These are phyloP conservation scores for Oligia latruncula DNA, from an alignment of 2,888 invertebrate species.

Conservation along the genomic window DNA sequence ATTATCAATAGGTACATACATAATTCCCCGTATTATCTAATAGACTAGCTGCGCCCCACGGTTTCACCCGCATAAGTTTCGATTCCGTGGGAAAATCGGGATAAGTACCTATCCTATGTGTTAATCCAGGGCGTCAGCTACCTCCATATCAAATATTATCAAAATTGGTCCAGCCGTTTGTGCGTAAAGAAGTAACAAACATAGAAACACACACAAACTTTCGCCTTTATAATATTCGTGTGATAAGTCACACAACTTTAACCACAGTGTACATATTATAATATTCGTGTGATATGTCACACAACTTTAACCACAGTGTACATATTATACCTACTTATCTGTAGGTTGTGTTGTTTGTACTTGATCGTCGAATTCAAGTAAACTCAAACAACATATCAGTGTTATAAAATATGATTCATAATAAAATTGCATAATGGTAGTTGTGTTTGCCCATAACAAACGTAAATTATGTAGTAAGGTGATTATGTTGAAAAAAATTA, in stretches of 20 bases:
- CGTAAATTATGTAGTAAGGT: too few relatives aligned
- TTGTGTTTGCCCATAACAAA: neutral
- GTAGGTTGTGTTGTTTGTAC: slow-evolving; percentile 1
- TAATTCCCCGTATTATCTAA: slow-evolving; percentile 18
- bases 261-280: neutral
- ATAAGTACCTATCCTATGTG: too few relatives aligned
- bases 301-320: slow-evolving; percentile 12
- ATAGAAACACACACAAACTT: too few relatives aligned
- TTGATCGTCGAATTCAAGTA: slow-evolving; percentile 8
- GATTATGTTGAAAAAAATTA: too few relatives aligned
- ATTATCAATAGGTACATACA: neutral
- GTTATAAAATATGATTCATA: neutral
- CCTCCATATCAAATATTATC: too few relatives aligned
- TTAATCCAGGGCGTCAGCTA: too few relatives aligned
- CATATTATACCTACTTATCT: neutral
- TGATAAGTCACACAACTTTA: slow-evolving; percentile 4
- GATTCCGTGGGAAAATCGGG: too few relatives aligned
- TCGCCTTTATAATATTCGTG: too few relatives aligned
- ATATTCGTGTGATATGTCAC: neutral
- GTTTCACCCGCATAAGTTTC: too few relatives aligned
- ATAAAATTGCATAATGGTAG: neutral
- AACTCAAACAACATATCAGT: neutral
- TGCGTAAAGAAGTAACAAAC: too few relatives aligned
- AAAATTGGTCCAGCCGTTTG: too few relatives aligned
- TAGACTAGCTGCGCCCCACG: neutral